phyloP scores from a whole-genome alignment of 2,797 vertebrate species.

The Hydrophis major region DNA sequence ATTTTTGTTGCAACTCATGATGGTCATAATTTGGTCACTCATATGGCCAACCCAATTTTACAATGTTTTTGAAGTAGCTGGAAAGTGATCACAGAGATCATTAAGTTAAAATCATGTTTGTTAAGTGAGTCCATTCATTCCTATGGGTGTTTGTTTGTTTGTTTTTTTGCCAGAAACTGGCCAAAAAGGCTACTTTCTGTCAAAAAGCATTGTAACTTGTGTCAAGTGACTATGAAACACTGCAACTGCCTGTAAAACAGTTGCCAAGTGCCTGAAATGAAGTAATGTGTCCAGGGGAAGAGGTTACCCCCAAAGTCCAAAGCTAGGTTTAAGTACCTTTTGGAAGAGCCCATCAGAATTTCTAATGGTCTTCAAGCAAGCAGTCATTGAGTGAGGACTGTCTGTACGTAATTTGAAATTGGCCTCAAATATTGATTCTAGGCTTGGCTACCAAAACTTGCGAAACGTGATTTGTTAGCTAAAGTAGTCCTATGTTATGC shows the following conservation, averaged over 20 bases:
- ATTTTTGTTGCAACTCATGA: not conserved
- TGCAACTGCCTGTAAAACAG: not conserved
- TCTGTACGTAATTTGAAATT: not conserved
- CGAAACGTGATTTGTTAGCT: not conserved
- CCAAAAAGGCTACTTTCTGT: not conserved
- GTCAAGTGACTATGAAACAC: not conserved
- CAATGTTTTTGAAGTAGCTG: not conserved
- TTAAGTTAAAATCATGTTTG: not conserved
- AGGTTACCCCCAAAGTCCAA: not conserved
- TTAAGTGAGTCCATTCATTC: not conserved
- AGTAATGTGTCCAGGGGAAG: not conserved
- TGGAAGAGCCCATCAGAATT: not conserved
- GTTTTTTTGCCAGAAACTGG: not conserved
- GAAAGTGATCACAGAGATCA: not conserved
- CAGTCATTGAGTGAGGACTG: not conserved
- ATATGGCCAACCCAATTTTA: not conserved
- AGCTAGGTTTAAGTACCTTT: not conserved
- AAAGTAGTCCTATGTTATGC: not conserved
- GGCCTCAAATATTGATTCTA: not conserved
- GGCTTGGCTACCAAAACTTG: not conserved
- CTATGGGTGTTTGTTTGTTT: not conserved
- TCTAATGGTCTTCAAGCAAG: not conserved
- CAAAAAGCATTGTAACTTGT: not conserved
- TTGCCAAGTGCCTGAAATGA: not conserved
- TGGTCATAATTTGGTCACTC: not conserved